Evolutionary conservation across 2,888 invertebrate genomes (phyloP).

Genomic region (Therioaphis trifolii): DNA sequence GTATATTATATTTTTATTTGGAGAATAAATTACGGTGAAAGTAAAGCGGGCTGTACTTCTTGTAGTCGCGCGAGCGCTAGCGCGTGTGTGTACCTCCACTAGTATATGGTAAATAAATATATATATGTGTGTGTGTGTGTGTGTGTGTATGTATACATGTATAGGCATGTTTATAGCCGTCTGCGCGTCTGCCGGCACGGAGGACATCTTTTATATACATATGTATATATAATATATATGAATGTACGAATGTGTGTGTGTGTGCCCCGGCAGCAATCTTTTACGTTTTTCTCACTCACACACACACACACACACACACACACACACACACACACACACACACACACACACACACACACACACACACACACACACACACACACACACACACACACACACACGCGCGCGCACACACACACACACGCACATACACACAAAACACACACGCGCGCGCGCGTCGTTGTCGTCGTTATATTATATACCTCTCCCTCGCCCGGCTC

Average conservation of each 20-base stretch:
- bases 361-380: no score
- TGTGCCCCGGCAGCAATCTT: not conserved
- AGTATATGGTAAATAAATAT: no score
- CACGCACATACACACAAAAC: no score
- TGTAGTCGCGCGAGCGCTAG: not conserved
- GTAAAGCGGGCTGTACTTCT: constrained; percentile 16
- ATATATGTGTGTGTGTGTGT: not conserved
- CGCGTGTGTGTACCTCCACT: not conserved
- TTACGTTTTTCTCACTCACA: no score
- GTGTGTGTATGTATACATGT: not conserved
- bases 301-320: no score
- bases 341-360: no score
- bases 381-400: no score
- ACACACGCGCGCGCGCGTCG: constrained; percentile 11
- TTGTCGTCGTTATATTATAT: not conserved
- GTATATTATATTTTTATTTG: constrained; percentile 46
- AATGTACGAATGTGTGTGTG: not conserved
- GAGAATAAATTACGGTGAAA: constrained; percentile 57
- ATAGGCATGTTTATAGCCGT: constrained; percentile 60
- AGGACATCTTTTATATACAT: constrained; percentile 26
- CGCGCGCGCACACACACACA: no score
- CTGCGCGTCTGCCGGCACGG: constrained; percentile 44
- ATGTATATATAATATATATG: not conserved
- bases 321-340: no score
- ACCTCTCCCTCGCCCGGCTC: not conserved